Evolutionary conservation across 2,113 vertebrate species (phyloP).

Genomic region (Tringa solitaria): DNA sequence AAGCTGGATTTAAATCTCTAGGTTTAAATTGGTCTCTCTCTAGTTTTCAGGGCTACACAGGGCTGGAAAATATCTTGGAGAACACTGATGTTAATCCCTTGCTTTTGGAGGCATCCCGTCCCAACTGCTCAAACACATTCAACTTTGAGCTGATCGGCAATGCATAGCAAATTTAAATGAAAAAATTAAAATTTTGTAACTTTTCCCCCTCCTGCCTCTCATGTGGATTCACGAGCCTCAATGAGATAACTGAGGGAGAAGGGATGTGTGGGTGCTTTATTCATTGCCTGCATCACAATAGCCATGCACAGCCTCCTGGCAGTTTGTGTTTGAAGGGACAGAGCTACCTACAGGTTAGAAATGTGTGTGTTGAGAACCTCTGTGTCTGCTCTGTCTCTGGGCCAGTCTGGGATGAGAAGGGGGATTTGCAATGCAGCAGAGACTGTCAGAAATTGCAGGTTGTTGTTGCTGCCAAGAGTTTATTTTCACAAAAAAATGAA

Average conservation of each 20-base stretch:
- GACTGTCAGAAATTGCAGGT: not conserved
- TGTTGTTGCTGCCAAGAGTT: not conserved
- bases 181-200: not conserved
- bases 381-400: not conserved
- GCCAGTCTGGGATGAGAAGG: not conserved
- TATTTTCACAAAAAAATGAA: not conserved
- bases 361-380: not conserved
- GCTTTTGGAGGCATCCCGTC: not conserved
- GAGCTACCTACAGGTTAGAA: not conserved
- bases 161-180: not conserved
- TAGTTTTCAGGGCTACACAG: not conserved
- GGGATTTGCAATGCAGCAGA: not conserved
- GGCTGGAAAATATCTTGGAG: not conserved
- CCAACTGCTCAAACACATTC: not conserved
- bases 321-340: not conserved
- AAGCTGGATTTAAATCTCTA: not conserved
- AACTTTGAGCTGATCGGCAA: not conserved
- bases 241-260: not conserved
- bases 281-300: rapidly evolving
- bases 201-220: not conserved
- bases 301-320: not conserved
- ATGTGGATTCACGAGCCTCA: not conserved
- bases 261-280: not conserved
- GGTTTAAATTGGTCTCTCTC: not conserved
- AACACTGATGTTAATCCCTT: not conserved